These are phyloP conservation scores for Crotalus tigris DNA, from an alignment of 2,113 vertebrate species.

Conservation along the genomic window DNA sequence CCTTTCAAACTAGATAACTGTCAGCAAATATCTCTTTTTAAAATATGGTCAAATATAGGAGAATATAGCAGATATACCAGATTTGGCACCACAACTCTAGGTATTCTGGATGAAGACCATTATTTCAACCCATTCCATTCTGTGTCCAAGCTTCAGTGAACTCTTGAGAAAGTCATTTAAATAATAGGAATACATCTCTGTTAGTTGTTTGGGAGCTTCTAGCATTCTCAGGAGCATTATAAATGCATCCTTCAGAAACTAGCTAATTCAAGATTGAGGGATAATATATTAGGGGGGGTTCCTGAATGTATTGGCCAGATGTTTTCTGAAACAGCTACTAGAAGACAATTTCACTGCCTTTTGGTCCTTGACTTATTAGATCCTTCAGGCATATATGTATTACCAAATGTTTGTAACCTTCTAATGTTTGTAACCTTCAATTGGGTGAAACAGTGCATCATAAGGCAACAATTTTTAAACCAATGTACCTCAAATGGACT, in stretches of 20 bases:
- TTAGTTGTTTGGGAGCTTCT: not conserved
- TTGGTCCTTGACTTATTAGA: not conserved
- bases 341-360: not conserved
- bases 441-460: not conserved
- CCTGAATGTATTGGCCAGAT: not conserved
- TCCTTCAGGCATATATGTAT: not conserved
- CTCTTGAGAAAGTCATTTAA: not conserved
- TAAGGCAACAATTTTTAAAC: not conserved
- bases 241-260: not conserved
- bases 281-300: not conserved
- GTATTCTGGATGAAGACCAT: not conserved
- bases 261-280: not conserved
- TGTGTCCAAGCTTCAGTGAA: not conserved
- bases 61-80: not conserved
- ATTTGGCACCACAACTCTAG: not conserved
- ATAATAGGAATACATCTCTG: not conserved
- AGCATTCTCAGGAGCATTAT: not conserved
- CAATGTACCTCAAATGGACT: not conserved
- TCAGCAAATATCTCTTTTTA: not conserved
- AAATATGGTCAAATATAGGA: not conserved
- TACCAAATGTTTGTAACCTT: not conserved
- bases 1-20: not conserved
- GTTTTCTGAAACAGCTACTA: not conserved
- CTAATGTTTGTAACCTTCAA: not conserved
- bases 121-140: not conserved